phyloP scores from a whole-genome alignment of 2,797 vertebrate species.

The Arctocebus calabarensis region DNA sequence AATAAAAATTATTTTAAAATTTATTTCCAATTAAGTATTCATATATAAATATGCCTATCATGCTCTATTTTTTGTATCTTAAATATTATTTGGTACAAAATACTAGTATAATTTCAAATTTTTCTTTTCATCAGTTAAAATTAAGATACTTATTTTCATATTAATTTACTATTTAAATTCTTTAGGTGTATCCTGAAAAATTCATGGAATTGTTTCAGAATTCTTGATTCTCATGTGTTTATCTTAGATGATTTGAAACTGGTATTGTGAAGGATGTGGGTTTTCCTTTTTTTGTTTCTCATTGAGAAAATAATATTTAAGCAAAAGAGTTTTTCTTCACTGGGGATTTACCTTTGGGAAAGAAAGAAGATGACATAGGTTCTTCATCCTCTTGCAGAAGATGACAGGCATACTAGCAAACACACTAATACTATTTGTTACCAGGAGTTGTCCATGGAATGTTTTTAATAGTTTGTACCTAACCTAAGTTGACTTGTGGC shows the following conservation, averaged over 20 bases:
- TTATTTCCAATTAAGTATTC: background rate
- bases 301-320: constrained; percentile 10
- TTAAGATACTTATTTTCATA: background rate
- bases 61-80: background rate
- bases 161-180: background rate
- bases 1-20: background rate
- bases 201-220: background rate
- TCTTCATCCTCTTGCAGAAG: background rate
- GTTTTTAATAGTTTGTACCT: background rate
- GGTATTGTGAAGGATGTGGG: too few species aligned
- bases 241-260: background rate
- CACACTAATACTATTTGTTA: background rate
- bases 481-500: background rate
- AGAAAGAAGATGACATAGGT: background rate
- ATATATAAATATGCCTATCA: background rate
- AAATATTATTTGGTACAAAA: background rate
- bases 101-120: background rate
- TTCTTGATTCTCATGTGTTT: background rate
- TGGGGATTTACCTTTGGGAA: background rate
- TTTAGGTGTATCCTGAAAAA: background rate
- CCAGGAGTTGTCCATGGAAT: background rate
- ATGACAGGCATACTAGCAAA: background rate
- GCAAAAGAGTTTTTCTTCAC: background rate
- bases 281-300: background rate
- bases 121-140: background rate